Conservation (phyloP, 2,113 vertebrate species). For the Donacobius atricapilla region DNA sequence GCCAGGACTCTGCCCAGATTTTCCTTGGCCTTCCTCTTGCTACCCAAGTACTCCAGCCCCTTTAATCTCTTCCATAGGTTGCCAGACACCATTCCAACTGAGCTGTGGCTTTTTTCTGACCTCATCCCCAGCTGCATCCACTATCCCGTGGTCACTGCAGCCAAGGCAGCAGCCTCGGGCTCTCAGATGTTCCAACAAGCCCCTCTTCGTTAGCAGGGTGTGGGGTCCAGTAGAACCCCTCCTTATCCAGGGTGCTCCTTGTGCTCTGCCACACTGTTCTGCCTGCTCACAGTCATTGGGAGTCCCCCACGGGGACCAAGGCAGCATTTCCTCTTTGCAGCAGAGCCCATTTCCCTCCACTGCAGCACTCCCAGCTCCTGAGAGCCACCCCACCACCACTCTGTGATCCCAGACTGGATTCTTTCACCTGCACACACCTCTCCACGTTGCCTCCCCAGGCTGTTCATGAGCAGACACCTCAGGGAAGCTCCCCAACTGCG, state of each 20-base stretch:
- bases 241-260: too few relatives aligned
- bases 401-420: too few relatives aligned
- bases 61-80: not conserved
- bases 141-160: not conserved
- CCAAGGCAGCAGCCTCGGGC: not conserved
- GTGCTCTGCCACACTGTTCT: not conserved
- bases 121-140: not conserved
- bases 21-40: not conserved
- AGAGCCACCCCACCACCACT: not conserved
- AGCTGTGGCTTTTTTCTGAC: not conserved
- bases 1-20: not conserved
- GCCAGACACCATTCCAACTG: not conserved
- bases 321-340: fast-evolving
- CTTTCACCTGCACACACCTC: not conserved
- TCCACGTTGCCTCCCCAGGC: fast-evolving
- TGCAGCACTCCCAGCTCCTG: not conserved
- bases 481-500: not conserved
- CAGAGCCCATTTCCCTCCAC: not conserved
- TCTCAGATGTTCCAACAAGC: not conserved
- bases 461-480: not conserved
- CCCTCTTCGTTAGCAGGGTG: fast-evolving
- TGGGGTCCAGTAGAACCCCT: not conserved
- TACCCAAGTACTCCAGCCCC: not conserved
- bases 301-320: too few relatives aligned
- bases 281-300: not conserved